Percentiles rank a stretch among this genome's conserved stretches.
phyloP scores from a whole-genome alignment of 2,797 vertebrate species.

The Semotilus atromaculatus region DNA sequence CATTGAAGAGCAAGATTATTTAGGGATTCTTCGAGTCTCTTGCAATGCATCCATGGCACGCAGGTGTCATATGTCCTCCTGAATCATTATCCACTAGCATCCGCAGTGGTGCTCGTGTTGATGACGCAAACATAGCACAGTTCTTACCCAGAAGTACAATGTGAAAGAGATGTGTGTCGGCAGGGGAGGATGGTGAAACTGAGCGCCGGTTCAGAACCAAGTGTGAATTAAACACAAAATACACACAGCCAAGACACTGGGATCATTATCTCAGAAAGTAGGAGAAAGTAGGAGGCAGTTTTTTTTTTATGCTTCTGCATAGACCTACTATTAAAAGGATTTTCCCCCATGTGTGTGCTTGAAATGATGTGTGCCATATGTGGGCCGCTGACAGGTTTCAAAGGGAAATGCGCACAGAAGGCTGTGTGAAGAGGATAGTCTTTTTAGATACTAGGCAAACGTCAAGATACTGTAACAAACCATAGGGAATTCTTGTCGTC shows the following conservation, averaged over 20 bases:
- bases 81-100: not conserved
- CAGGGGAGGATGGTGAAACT: constrained; percentile 5
- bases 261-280: constrained; percentile 22
- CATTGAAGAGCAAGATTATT: not conserved
- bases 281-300: constrained; percentile 23
- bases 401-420: constrained; percentile 14
- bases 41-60: not conserved
- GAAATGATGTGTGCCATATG: constrained; percentile 16
- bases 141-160: not conserved
- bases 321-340: constrained; percentile 11
- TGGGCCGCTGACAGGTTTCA: constrained; percentile 40
- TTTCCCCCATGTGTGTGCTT: not conserved
- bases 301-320: not conserved
- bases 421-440: constrained; percentile 34
- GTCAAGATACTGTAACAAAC: constrained; percentile 47
- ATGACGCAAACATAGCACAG: not conserved
- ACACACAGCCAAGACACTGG: not conserved
- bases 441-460: constrained; percentile 45
- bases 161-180: not conserved
- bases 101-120: not conserved
- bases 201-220: constrained; percentile 2
- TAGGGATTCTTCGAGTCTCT: not conserved
- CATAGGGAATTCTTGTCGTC: constrained; percentile 1
- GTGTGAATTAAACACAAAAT: constrained; percentile 8
- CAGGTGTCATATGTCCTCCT: not conserved